These are phyloP conservation scores for Beris chalybata DNA, from an alignment of 2,888 invertebrate genomes.

Conservation along the genomic window DNA sequence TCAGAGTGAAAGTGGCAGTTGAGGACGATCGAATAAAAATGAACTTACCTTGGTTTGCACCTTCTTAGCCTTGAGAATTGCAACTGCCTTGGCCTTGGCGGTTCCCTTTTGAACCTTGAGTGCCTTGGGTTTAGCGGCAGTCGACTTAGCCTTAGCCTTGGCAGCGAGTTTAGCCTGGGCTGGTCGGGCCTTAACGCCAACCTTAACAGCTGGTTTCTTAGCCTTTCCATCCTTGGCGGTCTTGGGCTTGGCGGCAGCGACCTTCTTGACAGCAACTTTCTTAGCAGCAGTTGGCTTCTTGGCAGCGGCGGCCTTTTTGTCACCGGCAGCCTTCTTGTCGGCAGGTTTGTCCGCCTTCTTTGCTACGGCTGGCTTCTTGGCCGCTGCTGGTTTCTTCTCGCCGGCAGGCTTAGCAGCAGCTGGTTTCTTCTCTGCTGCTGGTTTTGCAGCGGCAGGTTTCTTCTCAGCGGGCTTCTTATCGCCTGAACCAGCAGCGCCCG, in stretches of 20 bases:
- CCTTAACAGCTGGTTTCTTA: constrained; percentile 56
- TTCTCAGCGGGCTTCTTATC: constrained; percentile 43
- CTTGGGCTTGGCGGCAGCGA: constrained; percentile 41
- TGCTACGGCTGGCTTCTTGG: constrained; percentile 57
- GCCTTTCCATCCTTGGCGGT: constrained; percentile 52
- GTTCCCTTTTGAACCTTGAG: constrained; percentile 58
- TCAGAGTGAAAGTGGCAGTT: constrained; percentile 46
- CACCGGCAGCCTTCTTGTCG: constrained; percentile 40
- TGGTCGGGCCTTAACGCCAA: constrained; percentile 44
- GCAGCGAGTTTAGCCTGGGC: constrained; percentile 49
- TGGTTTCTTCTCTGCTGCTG: constrained; percentile 43
- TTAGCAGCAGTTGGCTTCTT: constrained; percentile 49
- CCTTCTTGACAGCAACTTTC: constrained; percentile 49
- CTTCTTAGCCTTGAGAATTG: constrained; percentile 76
- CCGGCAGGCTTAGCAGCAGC: constrained; percentile 42
- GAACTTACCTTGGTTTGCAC: constrained; percentile 78
- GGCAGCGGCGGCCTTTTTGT: constrained; percentile 51
- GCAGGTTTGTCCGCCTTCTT: constrained; percentile 44
- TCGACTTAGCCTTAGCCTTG: constrained; percentile 59
- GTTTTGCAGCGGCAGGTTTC: constrained; percentile 44
- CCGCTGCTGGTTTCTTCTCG: constrained; percentile 53
- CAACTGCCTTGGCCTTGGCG: constrained; percentile 61
- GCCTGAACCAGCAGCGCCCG: constrained; percentile 48
- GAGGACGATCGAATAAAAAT: background rate
- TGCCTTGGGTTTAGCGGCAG: constrained; percentile 57